These are phyloP conservation scores for Ranitomeya variabilis DNA, from an alignment of 2,113 vertebrate genomes.

Conservation along the genomic window DNA sequence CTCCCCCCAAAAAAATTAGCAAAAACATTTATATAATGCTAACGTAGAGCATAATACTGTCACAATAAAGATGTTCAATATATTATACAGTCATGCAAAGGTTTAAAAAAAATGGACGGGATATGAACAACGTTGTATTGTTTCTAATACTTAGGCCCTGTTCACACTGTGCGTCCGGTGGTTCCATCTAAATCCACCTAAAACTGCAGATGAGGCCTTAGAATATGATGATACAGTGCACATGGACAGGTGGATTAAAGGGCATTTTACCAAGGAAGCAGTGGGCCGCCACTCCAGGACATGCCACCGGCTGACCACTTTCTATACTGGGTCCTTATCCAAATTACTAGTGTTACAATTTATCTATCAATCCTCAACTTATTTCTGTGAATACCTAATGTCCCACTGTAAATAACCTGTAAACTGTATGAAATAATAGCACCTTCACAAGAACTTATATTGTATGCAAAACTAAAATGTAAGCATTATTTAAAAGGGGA, in stretches of 20 bases:
- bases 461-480: background rate
- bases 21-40: background rate
- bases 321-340: too few relatives aligned
- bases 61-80: background rate
- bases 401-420: background rate
- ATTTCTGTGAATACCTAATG: background rate
- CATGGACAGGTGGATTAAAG: too few relatives aligned
- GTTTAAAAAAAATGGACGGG: background rate
- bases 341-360: too few relatives aligned
- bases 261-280: too few relatives aligned
- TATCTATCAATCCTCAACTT: too few relatives aligned
- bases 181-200: too few relatives aligned
- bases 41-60: constrained; percentile 30
- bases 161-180: too few relatives aligned
- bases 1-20: background rate
- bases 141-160: too few relatives aligned
- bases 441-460: background rate
- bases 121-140: background rate
- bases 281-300: too few relatives aligned
- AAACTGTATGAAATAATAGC: background rate
- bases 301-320: too few relatives aligned
- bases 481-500: background rate
- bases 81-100: background rate
- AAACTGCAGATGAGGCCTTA: too few relatives aligned
- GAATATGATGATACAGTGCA: too few relatives aligned